Base-by-base conservation (phyloP, 2,113 vertebrate genomes). In the Siniperca chuatsi region DNA sequence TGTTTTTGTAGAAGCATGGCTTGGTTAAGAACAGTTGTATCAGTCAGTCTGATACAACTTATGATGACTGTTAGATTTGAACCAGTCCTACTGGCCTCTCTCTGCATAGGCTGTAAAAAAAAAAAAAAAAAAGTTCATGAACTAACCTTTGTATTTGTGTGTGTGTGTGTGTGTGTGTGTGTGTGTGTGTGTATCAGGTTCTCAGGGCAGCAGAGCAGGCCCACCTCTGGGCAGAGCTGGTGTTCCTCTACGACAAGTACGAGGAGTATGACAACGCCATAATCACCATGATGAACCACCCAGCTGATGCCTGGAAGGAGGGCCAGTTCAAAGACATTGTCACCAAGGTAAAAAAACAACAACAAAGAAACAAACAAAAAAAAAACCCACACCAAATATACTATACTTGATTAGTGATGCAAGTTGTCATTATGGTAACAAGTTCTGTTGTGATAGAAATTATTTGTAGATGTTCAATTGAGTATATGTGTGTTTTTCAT, bases 181-280 rank as follows among this genome's bases (percentile, higher is more conserved):
- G 7, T 83, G 21, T 74, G 35, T 82, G 21, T 91, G 70, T 90
- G 60, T 25, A 15, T 3, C 88, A 99, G 98, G 98, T 99, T 92
- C 95, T 99, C 87, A 97, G 98, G 95, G 98, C 98, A 88, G 98
- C 98, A 81, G 98, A 99, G 81, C 98, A 99, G 95, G 98, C 98
- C 78, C 98, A 99, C 77, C 97, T 99, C 33, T 99, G 98, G 98
- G 98, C 92, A 2, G 98, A 99, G 90, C 92, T 99, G 88, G 98
- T 99, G 68, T 99, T 99, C 96, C 95, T 99, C 64, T 99, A 99
- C 84, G 98, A 99, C 93, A 99, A 99, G 83, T 99, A 99, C 73
- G 98, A 99, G 95, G 98, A 99, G 78, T 99, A 98, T 29, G 98
- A 99, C 94, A 99, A 99, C n/a, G 98, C 98, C 81, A 99, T 99